Conservation (phyloP, 2,797 vertebrate species). For the Phoeniculus purpureus region DNA sequence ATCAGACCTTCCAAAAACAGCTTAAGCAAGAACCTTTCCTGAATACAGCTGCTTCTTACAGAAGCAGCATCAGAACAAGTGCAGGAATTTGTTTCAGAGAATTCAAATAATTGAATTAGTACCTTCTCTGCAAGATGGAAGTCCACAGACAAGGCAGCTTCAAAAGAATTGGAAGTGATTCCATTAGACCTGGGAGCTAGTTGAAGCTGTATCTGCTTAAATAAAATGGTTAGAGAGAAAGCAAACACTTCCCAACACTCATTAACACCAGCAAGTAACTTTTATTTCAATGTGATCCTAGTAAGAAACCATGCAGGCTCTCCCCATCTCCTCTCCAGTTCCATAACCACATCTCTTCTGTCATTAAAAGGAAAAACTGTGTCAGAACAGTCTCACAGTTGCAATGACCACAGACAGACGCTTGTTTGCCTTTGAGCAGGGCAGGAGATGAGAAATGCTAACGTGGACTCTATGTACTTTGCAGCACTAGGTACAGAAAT, state of each 20-base stretch:
- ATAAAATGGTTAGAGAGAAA: not conserved
- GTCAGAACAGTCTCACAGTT: not conserved
- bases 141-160: not conserved
- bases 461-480: rapidly evolving
- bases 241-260: not conserved
- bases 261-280: not conserved
- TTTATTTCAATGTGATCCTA: not conserved
- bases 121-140: not conserved
- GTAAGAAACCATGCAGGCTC: not conserved
- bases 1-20: not conserved
- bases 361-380: not conserved
- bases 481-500: not conserved
- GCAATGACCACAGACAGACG: not conserved
- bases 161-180: not conserved
- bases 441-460: not conserved
- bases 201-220: not conserved
- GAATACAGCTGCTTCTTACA: not conserved
- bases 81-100: not conserved
- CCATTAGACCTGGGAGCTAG: too few relatives aligned
- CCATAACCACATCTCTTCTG: not conserved
- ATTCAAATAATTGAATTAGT: not conserved
- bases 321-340: not conserved
- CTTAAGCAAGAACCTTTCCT: not conserved
- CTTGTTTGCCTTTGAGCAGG: not conserved
- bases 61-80: not conserved